Percentiles rank a stretch among this genome's conserved stretches.
These are phyloP conservation scores for Poeciliopsis turneri DNA, from an alignment of 2,797 vertebrate species.

Conservation along the genomic window DNA sequence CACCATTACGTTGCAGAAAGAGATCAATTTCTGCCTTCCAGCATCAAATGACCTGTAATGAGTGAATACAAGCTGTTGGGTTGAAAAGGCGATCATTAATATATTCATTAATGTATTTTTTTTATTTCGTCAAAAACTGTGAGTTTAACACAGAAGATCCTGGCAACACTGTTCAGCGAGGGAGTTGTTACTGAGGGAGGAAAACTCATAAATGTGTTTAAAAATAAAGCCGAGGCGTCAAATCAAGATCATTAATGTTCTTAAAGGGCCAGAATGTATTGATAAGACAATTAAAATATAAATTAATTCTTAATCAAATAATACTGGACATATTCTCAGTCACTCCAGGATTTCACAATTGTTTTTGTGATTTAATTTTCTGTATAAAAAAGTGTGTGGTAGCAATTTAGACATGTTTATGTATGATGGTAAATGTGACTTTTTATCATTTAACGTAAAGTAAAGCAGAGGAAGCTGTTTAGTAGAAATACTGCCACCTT, in stretches of 20 bases:
- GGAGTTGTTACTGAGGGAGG: not conserved
- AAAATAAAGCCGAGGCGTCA: not conserved
- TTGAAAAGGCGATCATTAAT: not conserved
- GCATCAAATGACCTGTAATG: not conserved
- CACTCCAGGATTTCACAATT: too few species aligned
- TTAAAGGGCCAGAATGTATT: not conserved
- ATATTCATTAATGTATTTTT: not conserved
- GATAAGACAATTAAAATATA: too few species aligned
- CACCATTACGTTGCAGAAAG: constrained; percentile 8
- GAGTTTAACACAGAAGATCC: not conserved
- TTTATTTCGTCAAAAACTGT: not conserved
- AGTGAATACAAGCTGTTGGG: not conserved
- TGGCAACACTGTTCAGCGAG: not conserved
- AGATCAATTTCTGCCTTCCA: constrained; percentile 44
- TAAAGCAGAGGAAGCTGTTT: too few species aligned
- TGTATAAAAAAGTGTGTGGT: too few species aligned
- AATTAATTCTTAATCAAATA: too few species aligned
- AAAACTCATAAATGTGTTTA: not conserved
- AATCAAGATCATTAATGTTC: too few species aligned
- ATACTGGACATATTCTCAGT: not conserved
- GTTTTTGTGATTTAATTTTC: too few species aligned
- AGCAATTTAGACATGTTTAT: too few species aligned
- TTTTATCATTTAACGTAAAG: too few species aligned
- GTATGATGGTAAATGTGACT: too few species aligned
- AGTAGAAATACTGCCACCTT: too few species aligned